These are phyloP conservation scores for Nannoperca australis DNA, from an alignment of 2,797 vertebrate species.

Conservation along the genomic window DNA sequence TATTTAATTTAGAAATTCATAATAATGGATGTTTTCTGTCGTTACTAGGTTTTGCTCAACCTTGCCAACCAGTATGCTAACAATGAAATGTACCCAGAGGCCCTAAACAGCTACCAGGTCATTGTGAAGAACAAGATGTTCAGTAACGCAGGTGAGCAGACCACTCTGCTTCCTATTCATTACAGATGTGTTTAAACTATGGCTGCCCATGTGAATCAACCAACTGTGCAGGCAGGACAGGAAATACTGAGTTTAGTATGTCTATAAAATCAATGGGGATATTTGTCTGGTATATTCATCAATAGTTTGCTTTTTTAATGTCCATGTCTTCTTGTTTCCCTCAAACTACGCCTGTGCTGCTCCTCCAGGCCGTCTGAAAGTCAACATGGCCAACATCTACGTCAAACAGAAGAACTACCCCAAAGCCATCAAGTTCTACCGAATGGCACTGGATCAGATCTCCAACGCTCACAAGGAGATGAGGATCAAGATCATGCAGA, in stretches of 20 bases:
- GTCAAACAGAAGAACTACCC: conserved; percentile 96
- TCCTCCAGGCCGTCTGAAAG: conserved; percentile 90
- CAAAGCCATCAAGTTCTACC: conserved; percentile 97
- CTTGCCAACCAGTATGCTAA: conserved; percentile 95
- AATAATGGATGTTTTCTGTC: conserved; percentile 1
- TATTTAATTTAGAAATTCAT: neutral
- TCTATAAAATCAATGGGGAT: neutral
- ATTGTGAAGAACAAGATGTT: conserved; percentile 99
- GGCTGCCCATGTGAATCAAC: neutral
- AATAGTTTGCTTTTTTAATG: neutral
- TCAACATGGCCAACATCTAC: conserved; percentile 99
- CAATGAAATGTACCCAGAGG: conserved; percentile 97
- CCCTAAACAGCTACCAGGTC: conserved; percentile 95
- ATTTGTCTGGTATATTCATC: neutral
- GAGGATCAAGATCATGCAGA: conserved; percentile 99
- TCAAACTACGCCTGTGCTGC: neutral
- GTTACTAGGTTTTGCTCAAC: conserved; percentile 93
- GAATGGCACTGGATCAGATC: conserved; percentile 98
- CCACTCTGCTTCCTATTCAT: neutral
- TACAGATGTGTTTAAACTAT: neutral
- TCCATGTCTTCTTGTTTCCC: neutral
- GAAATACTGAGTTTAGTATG: neutral
- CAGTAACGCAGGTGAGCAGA: conserved; percentile 90
- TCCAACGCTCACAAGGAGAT: conserved; percentile 93
- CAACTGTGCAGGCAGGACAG: neutral